Evolutionary conservation across 1,140 invertebrate genomes (phyloP).

Genomic region (Camponotus pennsylvanicus): DNA sequence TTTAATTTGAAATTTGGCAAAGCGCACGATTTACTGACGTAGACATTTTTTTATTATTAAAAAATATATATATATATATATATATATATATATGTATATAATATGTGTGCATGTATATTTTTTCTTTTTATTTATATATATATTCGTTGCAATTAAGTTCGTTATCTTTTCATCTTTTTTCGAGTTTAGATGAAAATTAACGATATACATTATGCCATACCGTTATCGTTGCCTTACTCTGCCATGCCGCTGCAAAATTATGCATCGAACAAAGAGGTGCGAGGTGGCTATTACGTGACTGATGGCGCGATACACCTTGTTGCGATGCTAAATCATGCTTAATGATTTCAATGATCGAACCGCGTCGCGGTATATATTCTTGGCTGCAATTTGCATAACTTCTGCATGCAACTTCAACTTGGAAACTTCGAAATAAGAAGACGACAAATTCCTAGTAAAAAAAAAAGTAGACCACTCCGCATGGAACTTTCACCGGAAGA

Average conservation of each 20-base stretch:
- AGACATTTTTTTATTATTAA: background rate
- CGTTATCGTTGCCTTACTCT: background rate
- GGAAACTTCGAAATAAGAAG: background rate
- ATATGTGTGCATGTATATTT: background rate
- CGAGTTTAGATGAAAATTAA: background rate
- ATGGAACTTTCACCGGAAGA: background rate
- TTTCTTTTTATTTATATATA: background rate
- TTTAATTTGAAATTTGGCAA: conserved; percentile 38
- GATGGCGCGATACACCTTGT: conserved; percentile 39
- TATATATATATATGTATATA: background rate
- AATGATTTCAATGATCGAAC: conserved; percentile 49
- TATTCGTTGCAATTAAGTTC: background rate
- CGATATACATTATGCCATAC: background rate
- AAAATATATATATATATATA: background rate
- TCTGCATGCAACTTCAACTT: background rate
- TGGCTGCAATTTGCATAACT: conserved; percentile 27
- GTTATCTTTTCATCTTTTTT: background rate
- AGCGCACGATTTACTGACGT: background rate
- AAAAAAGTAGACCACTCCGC: background rate
- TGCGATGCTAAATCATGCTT: conserved; percentile 34
- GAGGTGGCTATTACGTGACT: conserved; percentile 39
- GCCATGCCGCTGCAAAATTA: conserved; percentile 26
- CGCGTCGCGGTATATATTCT: background rate
- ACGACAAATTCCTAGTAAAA: background rate
- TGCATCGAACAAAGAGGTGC: conserved; percentile 25